Evolutionary conservation across 2,888 invertebrate species (phyloP).

Genomic region (Orchesellides sinensis): DNA sequence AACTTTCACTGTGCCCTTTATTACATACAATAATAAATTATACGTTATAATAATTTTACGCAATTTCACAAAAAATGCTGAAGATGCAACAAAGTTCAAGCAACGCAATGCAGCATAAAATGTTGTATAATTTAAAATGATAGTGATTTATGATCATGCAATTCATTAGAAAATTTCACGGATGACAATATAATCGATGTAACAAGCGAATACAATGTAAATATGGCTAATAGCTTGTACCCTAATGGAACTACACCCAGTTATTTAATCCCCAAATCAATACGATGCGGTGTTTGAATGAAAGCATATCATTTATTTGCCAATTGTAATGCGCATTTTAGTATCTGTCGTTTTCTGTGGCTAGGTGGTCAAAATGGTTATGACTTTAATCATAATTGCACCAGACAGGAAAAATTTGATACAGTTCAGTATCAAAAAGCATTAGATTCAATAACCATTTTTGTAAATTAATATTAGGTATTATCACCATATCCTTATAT

Average conservation of each 20-base stretch:
- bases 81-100: too few species aligned
- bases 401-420: not conserved
- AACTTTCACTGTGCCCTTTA: too few species aligned
- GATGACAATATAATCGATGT: too few species aligned
- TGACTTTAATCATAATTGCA: too few species aligned
- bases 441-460: not conserved
- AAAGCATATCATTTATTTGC: not conserved
- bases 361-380: slow-evolving; percentile 9
- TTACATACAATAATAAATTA: too few species aligned
- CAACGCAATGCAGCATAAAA: too few species aligned
- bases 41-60: too few species aligned
- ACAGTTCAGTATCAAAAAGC: not conserved
- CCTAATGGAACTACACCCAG: not conserved
- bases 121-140: too few species aligned
- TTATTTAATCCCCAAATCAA: not conserved
- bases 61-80: too few species aligned
- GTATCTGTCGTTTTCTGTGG: not conserved
- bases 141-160: not conserved
- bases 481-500: not conserved
- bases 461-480: not conserved
- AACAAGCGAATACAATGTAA: too few species aligned
- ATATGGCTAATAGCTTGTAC: too few species aligned
- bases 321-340: not conserved
- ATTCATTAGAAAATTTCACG: not conserved
- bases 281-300: not conserved